These are phyloP conservation scores for Thera britannica DNA, from an alignment of 2,888 invertebrate species.

Conservation along the genomic window DNA sequence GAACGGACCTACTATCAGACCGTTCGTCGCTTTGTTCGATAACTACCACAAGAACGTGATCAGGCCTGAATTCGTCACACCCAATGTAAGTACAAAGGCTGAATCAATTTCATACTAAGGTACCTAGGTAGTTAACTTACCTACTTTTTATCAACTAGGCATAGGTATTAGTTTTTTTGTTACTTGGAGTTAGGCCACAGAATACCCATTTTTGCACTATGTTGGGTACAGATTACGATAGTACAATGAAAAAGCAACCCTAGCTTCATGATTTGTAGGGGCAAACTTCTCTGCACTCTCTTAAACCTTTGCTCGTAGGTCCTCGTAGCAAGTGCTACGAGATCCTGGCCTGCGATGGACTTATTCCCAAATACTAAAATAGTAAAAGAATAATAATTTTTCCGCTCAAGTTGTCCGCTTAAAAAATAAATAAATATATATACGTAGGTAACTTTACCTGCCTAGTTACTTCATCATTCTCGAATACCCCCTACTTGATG, in stretches of 20 bases:
- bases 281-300: neutral
- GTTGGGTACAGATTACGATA: neutral
- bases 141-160: too few species aligned
- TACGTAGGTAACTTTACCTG: too few species aligned
- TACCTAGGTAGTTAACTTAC: neutral
- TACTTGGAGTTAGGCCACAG: neutral
- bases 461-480: too few species aligned
- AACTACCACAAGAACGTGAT: conserved; percentile 90
- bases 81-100: conserved; percentile 66
- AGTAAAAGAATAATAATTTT: neutral
- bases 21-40: conserved; percentile 88
- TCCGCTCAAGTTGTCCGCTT: too few species aligned
- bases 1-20: conserved; percentile 87
- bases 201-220: neutral
- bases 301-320: neutral
- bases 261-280: neutral
- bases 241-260: neutral
- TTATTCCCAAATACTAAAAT: too few species aligned
- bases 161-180: neutral
- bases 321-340: conserved; percentile 6
- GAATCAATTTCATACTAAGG: neutral
- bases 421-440: too few species aligned
- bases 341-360: too few species aligned
- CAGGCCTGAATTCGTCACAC: conserved; percentile 87
- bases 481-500: too few species aligned